Percentiles rank a stretch among this genome's conserved stretches.
phyloP scores from a whole-genome alignment of 2,888 invertebrate genomes.

The Machimus atricapillus region DNA sequence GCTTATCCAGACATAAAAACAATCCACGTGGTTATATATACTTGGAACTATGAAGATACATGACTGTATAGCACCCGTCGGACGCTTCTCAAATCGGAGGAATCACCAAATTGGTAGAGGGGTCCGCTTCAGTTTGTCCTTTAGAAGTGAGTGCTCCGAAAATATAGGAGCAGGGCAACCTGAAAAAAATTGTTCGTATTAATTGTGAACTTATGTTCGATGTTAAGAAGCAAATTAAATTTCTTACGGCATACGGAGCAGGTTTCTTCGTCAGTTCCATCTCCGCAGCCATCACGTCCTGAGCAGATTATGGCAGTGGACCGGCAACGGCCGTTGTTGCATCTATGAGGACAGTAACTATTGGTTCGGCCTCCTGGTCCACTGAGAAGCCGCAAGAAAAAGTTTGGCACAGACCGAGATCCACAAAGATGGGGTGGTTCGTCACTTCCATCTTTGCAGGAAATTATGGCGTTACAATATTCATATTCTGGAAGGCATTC shows the following conservation, averaged over 20 bases:
- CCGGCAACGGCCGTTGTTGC: conserved; percentile 86
- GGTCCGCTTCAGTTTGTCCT: not conserved
- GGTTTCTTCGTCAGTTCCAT: conserved; percentile 84
- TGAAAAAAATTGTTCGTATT: conserved; percentile 50
- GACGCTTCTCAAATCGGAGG: not conserved
- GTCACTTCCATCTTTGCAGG: conserved; percentile 88
- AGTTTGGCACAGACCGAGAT: conserved; percentile 62
- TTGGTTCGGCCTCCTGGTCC: conserved; percentile 49
- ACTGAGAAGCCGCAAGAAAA: conserved; percentile 58
- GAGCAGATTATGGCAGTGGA: conserved; percentile 90
- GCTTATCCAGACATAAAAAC: conserved; percentile 29
- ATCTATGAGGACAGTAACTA: conserved; percentile 77
- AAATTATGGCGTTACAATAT: conserved; percentile 88
- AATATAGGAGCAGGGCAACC: conserved; percentile 66
- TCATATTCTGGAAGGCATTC: conserved; percentile 89
- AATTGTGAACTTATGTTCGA: not conserved
- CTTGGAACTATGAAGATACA: conserved; percentile 38
- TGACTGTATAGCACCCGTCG: conserved; percentile 35
- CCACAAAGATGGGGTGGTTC: conserved; percentile 81
- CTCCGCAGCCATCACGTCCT: conserved; percentile 90
- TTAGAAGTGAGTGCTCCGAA: conserved; percentile 35
- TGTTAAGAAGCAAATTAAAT: not conserved
- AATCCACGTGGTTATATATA: conserved; percentile 15
- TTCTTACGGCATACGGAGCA: conserved; percentile 87
- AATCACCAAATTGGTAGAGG: conserved; percentile 23